Percentiles rank a stretch among this genome's conserved stretches.
Evolutionary conservation across 2,888 invertebrate species (phyloP).

Genomic region (Epinotia nisella): DNA sequence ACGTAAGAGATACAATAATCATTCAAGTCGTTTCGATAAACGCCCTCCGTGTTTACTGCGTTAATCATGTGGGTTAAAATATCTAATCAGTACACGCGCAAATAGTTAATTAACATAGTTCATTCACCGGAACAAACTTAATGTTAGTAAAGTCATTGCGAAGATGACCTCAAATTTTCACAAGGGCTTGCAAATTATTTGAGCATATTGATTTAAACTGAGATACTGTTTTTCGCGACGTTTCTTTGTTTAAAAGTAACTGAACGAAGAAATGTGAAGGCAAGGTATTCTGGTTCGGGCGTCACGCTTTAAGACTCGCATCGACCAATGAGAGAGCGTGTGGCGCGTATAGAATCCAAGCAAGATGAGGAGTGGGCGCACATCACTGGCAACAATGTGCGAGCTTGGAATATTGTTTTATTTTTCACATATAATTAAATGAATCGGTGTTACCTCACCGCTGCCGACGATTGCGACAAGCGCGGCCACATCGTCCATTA

Average conservation of each 20-base stretch:
- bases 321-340: conserved; percentile 61
- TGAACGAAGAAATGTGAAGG: conserved; percentile 62
- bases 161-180: conserved; percentile 57
- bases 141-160: conserved; percentile 54
- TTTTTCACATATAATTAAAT: conserved; percentile 78
- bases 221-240: conserved; percentile 50
- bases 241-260: conserved; percentile 62
- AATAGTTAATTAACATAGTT: conserved; percentile 71
- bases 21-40: conserved; percentile 22
- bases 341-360: conserved; percentile 64
- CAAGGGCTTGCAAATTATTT: conserved; percentile 52
- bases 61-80: conserved; percentile 57
- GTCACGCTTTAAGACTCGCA: conserved; percentile 63
- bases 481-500: conserved; percentile 83
- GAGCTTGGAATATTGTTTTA: conserved; percentile 69
- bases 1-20: conserved; percentile 21
- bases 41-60: conserved; percentile 17
- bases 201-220: conserved; percentile 13
- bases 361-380: conserved; percentile 60
- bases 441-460: conserved; percentile 82
- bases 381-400: conserved; percentile 71
- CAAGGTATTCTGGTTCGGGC: conserved; percentile 69
- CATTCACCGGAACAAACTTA: conserved; percentile 68
- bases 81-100: conserved; percentile 69
- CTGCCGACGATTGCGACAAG: conserved; percentile 81